Evolutionary conservation across 2,888 invertebrate genomes (phyloP).

Genomic region (Drosophila prolongata): DNA sequence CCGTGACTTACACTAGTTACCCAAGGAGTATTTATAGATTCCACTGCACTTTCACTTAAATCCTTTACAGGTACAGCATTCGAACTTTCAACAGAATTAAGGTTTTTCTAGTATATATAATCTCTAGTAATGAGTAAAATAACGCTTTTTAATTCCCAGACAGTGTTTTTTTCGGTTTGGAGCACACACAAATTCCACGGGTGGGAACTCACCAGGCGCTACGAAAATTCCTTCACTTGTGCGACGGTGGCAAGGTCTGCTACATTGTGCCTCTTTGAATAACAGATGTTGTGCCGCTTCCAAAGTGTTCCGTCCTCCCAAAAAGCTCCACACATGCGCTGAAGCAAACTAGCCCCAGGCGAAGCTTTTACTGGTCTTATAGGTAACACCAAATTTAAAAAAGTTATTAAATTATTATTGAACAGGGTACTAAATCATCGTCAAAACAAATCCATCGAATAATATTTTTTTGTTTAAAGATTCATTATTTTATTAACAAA

Average conservation of each 20-base stretch:
- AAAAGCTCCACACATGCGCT: slow-evolving; percentile 59
- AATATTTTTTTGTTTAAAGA: no score
- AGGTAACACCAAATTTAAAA: not conserved
- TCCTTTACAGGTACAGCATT: not conserved
- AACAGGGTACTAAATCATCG: no score
- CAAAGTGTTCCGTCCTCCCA: slow-evolving; percentile 47
- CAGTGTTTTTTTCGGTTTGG: not conserved
- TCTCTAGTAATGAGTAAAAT: no score
- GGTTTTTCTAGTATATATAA: not conserved
- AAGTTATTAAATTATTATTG: no score
- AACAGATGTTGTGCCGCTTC: slow-evolving; percentile 74
- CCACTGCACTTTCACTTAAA: slow-evolving; percentile 22
- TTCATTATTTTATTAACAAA: no score
- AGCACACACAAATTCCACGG: slow-evolving; percentile 4
- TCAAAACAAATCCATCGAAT: no score
- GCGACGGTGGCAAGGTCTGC: slow-evolving; percentile 66
- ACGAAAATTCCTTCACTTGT: slow-evolving; percentile 57
- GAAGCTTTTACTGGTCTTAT: slow-evolving; percentile 12
- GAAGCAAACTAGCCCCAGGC: slow-evolving; percentile 7
- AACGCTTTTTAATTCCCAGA: not conserved
- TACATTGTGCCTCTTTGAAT: slow-evolving; percentile 74
- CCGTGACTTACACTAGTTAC: slow-evolving; percentile 33
- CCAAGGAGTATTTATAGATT: slow-evolving; percentile 39
- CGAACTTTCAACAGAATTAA: not conserved
- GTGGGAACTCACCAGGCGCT: slow-evolving; percentile 53